Evolutionary conservation across 2,888 invertebrate genomes (phyloP), one percentile per base, ranked within the genome.

Genomic region (Gymnocheta viridis): DNA sequence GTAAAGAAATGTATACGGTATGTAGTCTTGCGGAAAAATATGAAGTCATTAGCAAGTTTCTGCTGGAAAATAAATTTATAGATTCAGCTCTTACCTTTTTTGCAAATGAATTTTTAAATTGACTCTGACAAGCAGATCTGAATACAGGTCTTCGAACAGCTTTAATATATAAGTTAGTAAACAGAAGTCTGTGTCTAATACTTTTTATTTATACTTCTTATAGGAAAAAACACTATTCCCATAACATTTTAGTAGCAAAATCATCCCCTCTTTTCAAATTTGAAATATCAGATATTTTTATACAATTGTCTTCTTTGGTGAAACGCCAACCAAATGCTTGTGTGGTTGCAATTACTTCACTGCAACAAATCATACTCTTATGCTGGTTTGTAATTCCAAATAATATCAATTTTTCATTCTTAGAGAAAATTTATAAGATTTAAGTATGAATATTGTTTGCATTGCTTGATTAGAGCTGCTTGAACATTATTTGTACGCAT

Each of bases 361-460:
- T 56, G 19, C 41, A 51, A 24, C 51, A 49, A 60, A 58, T 47
- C 6, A 9, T 62, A 79, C 67, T 47, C 49, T 70, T 64, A 62
- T 81, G 69, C 49, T 51, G 76, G 69, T 73, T 69, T 69, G 51
- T 62, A 51, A 56, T 64, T 19, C 66, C 1, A 41, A 62, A 67
- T 54, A 69, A 54, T 67, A 24, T 47, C 35, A 44, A 51, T 64
- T 44, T 60, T 64, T 70, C 60, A 74, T 49, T 74, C 64, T 49
- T 66, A n/a, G n/a, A 51, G 76, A 51, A 76, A 38, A 47, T 27
- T 56, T 73, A 76, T 82, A 81, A 81, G 81, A 81, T 74, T 67
- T 54, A 22, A 32, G 17, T 62, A 10, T 54, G 44, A 47, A 76
- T 81, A 54, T 17, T 82, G 69, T 70, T 76, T 69, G 62, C 47